phyloP scores from a whole-genome alignment of 2,797 vertebrate genomes.

The Fundulus diaphanus region DNA sequence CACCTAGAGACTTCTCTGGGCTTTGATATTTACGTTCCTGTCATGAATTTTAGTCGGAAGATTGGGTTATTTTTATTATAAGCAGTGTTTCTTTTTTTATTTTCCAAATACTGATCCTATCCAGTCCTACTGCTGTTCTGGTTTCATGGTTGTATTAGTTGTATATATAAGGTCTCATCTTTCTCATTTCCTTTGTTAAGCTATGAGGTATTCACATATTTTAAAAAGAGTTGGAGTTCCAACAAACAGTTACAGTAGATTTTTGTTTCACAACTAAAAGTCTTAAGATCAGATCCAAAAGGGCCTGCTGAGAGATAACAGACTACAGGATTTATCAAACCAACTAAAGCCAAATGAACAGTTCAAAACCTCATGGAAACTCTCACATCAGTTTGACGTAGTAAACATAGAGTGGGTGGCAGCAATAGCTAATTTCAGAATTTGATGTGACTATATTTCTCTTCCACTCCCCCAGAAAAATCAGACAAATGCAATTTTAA shows the following conservation, averaged over 20 bases:
- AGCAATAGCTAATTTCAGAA: too few relatives aligned
- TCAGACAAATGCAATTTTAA: too few relatives aligned
- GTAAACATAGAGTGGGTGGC: background rate
- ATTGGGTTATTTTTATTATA: background rate
- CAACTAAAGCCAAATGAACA: background rate
- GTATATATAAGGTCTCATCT: background rate
- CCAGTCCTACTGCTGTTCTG: background rate
- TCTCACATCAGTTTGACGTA: background rate
- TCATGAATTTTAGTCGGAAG: too few relatives aligned
- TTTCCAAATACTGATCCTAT: background rate
- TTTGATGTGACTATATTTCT: too few relatives aligned
- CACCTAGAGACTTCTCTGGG: too few relatives aligned
- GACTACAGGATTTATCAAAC: background rate
- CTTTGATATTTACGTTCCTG: too few relatives aligned
- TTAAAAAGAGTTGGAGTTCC: background rate
- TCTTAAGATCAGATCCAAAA: background rate
- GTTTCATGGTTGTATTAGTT: background rate
- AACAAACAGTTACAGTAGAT: background rate
- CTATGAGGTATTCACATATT: background rate
- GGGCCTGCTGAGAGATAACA: background rate
- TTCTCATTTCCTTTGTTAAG: background rate
- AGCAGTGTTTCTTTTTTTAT: background rate
- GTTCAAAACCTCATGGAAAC: background rate
- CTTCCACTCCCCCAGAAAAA: too few relatives aligned
- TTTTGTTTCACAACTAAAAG: background rate